phyloP scores from a whole-genome alignment of 2,113 vertebrate genomes.

The Gadus chalcogrammus region DNA sequence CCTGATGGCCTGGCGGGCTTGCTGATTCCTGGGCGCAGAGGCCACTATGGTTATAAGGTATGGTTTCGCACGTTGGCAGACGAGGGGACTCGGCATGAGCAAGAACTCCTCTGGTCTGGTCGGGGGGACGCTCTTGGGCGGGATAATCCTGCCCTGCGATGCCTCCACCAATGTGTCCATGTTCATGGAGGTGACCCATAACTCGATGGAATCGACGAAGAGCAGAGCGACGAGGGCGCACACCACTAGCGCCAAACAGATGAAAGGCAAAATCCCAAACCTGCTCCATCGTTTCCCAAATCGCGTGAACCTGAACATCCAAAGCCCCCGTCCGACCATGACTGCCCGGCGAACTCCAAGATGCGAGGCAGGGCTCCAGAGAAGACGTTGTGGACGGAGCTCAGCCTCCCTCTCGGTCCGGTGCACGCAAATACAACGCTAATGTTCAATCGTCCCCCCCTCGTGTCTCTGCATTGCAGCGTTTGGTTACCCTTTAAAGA shows the following conservation, averaged over 20 bases:
- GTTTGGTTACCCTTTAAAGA: too few species aligned
- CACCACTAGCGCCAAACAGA: slow-evolving; percentile 29
- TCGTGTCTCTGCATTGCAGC: background rate
- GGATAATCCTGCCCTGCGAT: slow-evolving; percentile 40
- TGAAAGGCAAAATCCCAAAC: slow-evolving; percentile 19
- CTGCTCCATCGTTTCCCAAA: slow-evolving; percentile 57
- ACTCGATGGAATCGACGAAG: slow-evolving; percentile 71
- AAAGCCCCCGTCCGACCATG: slow-evolving; percentile 62
- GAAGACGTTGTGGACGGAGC: too few species aligned
- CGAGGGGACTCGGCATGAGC: slow-evolving; percentile 67
- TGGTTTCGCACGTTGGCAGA: slow-evolving; percentile 68
- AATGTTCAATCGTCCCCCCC: too few species aligned
- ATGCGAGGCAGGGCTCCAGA: background rate
- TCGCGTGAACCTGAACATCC: slow-evolving; percentile 54
- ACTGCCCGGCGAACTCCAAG: slow-evolving; percentile 17
- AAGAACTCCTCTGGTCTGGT: slow-evolving; percentile 66
- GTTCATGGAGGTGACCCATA: slow-evolving; percentile 63
- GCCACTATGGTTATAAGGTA: slow-evolving; percentile 80
- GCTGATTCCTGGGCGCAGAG: slow-evolving; percentile 70
- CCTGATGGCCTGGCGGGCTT: slow-evolving; percentile 77
- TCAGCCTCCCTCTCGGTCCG: too few species aligned
- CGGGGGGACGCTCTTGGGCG: slow-evolving; percentile 59
- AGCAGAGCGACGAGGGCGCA: slow-evolving; percentile 53
- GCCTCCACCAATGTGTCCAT: slow-evolving; percentile 52
- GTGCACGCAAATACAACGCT: too few species aligned